A percentile compares a stretch with the other conserved stretches of the same genome.
phyloP scores from a whole-genome alignment of 1,140 invertebrate genomes.

The Trinorchestia longiramus region DNA sequence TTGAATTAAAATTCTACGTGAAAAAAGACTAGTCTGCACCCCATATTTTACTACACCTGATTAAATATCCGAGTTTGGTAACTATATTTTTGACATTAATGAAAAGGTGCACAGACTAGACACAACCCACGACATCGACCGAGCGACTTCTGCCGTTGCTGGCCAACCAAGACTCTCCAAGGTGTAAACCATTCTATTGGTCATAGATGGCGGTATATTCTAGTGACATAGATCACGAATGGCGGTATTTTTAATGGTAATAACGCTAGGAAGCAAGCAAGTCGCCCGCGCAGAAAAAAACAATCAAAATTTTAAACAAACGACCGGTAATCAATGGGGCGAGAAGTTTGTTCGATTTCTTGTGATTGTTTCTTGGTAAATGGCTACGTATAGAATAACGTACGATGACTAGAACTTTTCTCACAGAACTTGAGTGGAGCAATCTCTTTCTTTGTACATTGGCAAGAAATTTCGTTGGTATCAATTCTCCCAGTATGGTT shows the following conservation, averaged over 20 bases:
- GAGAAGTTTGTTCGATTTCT: neutral
- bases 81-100: no score
- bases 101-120: no score
- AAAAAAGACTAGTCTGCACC: no score
- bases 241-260: neutral
- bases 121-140: no score
- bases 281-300: neutral
- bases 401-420: neutral
- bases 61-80: no score
- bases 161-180: neutral
- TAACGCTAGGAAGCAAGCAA: neutral
- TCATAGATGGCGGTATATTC: neutral
- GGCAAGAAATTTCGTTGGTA: no score
- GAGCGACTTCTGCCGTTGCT: neutral
- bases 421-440: neutral
- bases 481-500: neutral
- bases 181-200: neutral
- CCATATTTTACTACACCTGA: no score
- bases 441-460: neutral
- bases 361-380: neutral
- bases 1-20: no score
- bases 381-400: neutral
- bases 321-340: neutral
- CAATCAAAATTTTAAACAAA: neutral
- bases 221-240: neutral